Conservation (phyloP, 2,113 vertebrate genomes). For the Sinocyclocheilus anophthalmus region DNA sequence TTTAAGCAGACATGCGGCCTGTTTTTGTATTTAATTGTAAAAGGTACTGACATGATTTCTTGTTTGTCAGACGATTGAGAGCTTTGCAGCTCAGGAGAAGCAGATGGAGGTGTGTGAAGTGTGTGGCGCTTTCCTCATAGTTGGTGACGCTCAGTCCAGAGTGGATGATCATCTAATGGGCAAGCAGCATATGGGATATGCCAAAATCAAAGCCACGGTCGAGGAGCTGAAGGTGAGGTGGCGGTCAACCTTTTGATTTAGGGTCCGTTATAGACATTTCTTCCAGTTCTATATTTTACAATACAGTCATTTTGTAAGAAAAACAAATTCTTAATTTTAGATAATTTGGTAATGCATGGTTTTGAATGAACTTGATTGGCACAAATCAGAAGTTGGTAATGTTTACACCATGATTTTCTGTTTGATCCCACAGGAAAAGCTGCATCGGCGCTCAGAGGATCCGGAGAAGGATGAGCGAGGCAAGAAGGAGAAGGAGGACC, state of each 20-base stretch:
- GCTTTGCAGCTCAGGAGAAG: slow-evolving; percentile 98
- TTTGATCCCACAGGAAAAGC: slow-evolving; percentile 71
- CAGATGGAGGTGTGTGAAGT: slow-evolving; percentile 99
- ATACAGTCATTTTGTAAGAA: too few species aligned
- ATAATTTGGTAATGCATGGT: too few species aligned
- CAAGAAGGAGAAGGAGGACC: slow-evolving; percentile 75
- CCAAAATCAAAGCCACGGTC: slow-evolving; percentile 98
- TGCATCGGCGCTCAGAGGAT: slow-evolving; percentile 77
- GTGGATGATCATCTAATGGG: slow-evolving; percentile 99
- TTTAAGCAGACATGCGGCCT: neutral
- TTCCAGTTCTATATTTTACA: too few species aligned
- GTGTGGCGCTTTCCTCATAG: slow-evolving; percentile 97
- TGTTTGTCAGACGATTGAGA: slow-evolving; percentile 89
- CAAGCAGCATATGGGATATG: slow-evolving; percentile 99
- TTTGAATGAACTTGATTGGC: neutral
- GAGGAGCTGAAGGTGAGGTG: slow-evolving; percentile 94
- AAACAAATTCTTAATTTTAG: too few species aligned
- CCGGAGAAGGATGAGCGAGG: slow-evolving; percentile 78
- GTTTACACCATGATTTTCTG: neutral
- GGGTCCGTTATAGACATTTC: too few species aligned
- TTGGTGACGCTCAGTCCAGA: slow-evolving; percentile 95
- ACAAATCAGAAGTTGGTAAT: neutral
- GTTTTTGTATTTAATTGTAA: neutral
- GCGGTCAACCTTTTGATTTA: neutral
- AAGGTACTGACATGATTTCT: neutral